Base-by-base conservation (phyloP, 92 coral and sea anemone species). In the Heliopora coerulea region DNA sequence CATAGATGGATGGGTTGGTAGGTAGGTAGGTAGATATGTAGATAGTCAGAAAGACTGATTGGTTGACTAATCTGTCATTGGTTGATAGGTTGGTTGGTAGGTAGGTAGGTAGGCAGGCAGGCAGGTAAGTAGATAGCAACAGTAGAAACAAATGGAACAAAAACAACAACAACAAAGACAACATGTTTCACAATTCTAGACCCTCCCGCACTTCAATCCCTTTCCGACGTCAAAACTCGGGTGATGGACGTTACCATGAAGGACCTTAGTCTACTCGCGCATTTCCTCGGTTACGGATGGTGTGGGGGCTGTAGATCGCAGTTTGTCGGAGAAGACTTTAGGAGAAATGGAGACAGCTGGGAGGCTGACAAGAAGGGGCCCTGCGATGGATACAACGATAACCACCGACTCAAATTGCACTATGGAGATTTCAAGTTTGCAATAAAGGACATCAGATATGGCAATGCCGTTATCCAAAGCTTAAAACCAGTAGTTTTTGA, bases 231-330 rank as follows among this genome's bases (percentile, higher is more conserved):
- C 29, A 88, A 88, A 67, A 82, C 90, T 29, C 74, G 89, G 59
- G 62, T 80, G 6, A 79, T 86, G 96, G 92, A 88, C 56, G 65
- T 85, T 0, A 84, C 92, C 0, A 28, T 78, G 49, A 1, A 46
- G 4, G 72, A 85, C 37, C 23, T 88, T 23, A 83, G 56, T 20
- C 70, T 70, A 18, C 73, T 88, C 27, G 87, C 86, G 14, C 49
- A 88, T 54, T 73, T 75, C 65, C 86, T 84, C 15, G 91, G 91
- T 3, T 88, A 88, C 66, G 89, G 92, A 21, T 88, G 88, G 89
- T 76, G 82, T 37, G 49, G 70, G 7, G 89, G 92, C n/a, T 84
- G 92, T 73, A 54, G 92, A 78, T 84, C 73, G 3, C 67, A 72
- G 65, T 37, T 11, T 21, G 84, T 73, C 17, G 92, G 89, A 0